Base-by-base conservation (phyloP, 1,140 invertebrate genomes). In the Orchestia grillus region DNA sequence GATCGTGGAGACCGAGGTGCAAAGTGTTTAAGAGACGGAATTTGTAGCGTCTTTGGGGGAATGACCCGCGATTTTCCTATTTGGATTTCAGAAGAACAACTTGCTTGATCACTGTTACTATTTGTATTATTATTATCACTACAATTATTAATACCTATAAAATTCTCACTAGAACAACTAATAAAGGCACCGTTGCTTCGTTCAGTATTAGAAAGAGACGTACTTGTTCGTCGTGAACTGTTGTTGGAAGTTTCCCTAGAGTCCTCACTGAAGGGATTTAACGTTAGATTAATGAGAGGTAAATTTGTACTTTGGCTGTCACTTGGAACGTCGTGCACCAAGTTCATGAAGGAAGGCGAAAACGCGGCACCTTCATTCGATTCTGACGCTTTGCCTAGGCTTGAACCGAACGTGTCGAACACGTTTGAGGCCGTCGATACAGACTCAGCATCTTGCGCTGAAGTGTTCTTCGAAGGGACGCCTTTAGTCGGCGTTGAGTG, bases 21-120 rank as follows among this genome's bases (percentile, higher is more conserved):
- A 44, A n/a, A 94, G 28, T 47, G 41, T 94, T 44, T 44, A 45
- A 40, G 36, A 40, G 44, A 94, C 23, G 92, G 92, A 94, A 94
- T 94, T 94, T 94, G 43, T 44, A 94, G 92, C 11, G 92, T 94
- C 41, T 94, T 94, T 28, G 92, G 92, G 36, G 92, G 92, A 90
- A 41, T 43, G 15, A 90, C 16, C 43, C 88, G n/a, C 8, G 41
- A 77, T 77, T 90, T 90, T 90, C 88, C 41, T 90, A 4, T 8
- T 28, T 8, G 43, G 42, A 28, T 36, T 77, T 28, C 88, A 6
- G 28, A 28, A 42, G n/a, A 42, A 42, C 28, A 19, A 90, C 28
- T 42, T 16, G 88, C n/a, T 90, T 41, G 88, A 90, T 41, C 41
- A 44, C 88, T 90, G 42, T 41, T 41, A 90, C 28, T 77, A 90